Percentiles rank a stretch among this genome's conserved stretches.
phyloP scores from a whole-genome alignment of 2,888 invertebrate species.

The Dryobotodes eremita region DNA sequence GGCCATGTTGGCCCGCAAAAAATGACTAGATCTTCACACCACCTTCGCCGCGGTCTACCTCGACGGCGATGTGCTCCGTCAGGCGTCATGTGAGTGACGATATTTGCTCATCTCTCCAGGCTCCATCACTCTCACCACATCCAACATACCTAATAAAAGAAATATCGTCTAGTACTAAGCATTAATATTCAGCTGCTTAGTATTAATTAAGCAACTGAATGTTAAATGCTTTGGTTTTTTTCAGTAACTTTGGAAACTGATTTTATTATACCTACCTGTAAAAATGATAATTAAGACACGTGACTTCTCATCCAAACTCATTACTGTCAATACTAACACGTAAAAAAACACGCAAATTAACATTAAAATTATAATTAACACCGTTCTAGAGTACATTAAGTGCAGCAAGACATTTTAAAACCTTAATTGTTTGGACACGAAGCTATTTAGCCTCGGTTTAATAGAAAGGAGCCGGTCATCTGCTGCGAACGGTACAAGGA shows the following conservation, averaged over 20 bases:
- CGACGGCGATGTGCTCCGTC: too few species aligned
- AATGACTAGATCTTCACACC: too few species aligned
- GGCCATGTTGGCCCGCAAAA: too few species aligned
- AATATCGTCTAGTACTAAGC: neutral
- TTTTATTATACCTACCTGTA: neutral
- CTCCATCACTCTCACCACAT: too few species aligned
- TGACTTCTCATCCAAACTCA: neutral
- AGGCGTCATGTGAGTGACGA: too few species aligned
- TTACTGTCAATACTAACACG: neutral
- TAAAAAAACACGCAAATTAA: constrained; percentile 2
- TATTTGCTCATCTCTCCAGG: too few species aligned
- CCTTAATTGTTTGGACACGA: constrained; percentile 58
- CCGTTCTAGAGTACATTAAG: constrained; percentile 34
- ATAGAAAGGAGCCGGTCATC: constrained; percentile 64
- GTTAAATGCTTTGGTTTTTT: too few species aligned
- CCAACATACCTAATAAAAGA: neutral
- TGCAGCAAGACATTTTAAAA: constrained; percentile 34
- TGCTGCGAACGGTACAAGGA: constrained; percentile 50
- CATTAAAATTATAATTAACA: constrained; percentile 26
- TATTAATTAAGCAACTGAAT: too few species aligned
- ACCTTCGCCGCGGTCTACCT: too few species aligned
- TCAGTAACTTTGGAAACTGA: neutral
- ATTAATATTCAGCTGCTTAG: neutral
- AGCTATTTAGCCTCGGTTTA: constrained; percentile 58
- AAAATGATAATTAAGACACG: neutral